phyloP scores from a whole-genome alignment of 2,797 vertebrate genomes.

The Neostethus bicornis region DNA sequence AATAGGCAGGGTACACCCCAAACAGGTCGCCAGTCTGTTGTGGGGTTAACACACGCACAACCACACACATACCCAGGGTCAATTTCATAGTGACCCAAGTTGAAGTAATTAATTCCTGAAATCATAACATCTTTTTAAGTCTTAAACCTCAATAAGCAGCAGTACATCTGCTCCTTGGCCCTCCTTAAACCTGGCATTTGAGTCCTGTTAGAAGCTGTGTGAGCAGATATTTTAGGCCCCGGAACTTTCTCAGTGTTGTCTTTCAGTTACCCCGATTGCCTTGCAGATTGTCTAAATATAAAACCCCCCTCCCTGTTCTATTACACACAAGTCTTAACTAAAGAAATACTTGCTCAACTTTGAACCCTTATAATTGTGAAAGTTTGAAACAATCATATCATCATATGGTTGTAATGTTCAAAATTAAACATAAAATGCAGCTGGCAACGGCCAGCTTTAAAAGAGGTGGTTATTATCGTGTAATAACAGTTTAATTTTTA shows the following conservation, averaged over 20 bases:
- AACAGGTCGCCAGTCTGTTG: too few species aligned
- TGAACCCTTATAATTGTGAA: neutral
- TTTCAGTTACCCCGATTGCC: conserved; percentile 72
- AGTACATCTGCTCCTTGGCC: conserved; percentile 25
- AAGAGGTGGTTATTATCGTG: too few species aligned
- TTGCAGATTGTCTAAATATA: conserved; percentile 76
- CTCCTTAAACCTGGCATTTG: conserved; percentile 67
- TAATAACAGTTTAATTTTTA: too few species aligned
- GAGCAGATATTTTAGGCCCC: conserved; percentile 74
- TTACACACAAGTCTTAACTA: conserved; percentile 17
- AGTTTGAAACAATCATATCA: neutral
- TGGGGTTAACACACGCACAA: too few species aligned
- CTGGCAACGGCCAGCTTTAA: too few species aligned
- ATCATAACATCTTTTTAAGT: too few species aligned
- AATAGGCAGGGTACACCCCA: too few species aligned
- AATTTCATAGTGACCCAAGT: too few species aligned
- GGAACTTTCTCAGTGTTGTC: conserved; percentile 79
- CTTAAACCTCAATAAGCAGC: conserved; percentile 18
- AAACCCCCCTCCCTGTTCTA: conserved; percentile 29
- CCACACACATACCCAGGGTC: too few species aligned
- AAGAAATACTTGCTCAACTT: neutral
- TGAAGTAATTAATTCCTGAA: too few species aligned
- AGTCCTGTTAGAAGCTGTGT: conserved; percentile 63
- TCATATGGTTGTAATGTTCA: too few species aligned
- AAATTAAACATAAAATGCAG: too few species aligned